Conservation (phyloP, 2,113 vertebrate species). For the Halcyon senegalensis region DNA sequence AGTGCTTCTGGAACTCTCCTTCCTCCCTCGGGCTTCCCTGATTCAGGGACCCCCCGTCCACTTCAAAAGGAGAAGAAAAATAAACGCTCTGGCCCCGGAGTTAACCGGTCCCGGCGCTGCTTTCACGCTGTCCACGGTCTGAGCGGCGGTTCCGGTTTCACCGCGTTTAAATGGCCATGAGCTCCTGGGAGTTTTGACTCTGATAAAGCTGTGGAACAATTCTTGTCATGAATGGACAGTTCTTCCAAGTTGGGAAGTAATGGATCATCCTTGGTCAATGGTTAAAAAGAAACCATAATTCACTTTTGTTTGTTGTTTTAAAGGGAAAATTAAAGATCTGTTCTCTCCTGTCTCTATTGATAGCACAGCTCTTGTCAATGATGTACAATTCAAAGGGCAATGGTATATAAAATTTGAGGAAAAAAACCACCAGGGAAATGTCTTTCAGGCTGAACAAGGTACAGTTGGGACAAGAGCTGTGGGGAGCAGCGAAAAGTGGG, state of each 20-base stretch:
- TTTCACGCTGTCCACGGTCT: too few species aligned
- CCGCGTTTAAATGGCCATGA: too few species aligned
- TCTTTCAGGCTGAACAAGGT: slow-evolving; percentile 81
- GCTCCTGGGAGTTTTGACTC: not conserved
- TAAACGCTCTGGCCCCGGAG: too few species aligned
- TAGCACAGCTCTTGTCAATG: slow-evolving; percentile 77
- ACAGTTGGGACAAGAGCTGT: not conserved
- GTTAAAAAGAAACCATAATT: not conserved
- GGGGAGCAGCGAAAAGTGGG: not conserved
- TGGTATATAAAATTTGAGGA: slow-evolving; percentile 78
- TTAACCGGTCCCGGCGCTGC: too few species aligned
- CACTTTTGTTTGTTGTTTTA: not conserved
- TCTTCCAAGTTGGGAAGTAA: not conserved
- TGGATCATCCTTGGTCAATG: not conserved
- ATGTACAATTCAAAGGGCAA: slow-evolving; percentile 85
- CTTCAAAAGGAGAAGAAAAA: too few species aligned
- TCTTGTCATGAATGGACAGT: not conserved
- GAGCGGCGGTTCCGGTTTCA: too few species aligned
- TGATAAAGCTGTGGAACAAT: not conserved
- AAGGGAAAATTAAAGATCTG: slow-evolving; percentile 84
- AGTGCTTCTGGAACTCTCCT: too few species aligned
- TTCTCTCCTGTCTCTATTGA: slow-evolving; percentile 75
- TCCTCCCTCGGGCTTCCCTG: too few species aligned
- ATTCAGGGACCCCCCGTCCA: too few species aligned
- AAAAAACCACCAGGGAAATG: slow-evolving; percentile 76